Evolutionary conservation across 37 sponge, comb jelly and placozoan species (phyloP).

Genomic region (Ephydatia muelleri): DNA sequence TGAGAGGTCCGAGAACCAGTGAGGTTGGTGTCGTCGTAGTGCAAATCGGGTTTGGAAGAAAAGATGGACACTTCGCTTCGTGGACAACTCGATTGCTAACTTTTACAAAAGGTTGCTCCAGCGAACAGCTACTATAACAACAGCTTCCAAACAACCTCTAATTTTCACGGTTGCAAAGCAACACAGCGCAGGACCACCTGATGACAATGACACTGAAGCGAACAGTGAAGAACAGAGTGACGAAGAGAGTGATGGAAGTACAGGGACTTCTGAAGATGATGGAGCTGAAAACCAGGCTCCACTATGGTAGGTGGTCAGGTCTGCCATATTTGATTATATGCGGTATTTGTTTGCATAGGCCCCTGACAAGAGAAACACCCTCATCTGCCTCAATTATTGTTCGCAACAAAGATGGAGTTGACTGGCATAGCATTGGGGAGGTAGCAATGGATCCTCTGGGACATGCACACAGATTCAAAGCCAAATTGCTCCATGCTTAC

Average conservation of each 20-base stretch:
- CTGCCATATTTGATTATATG: conserved; percentile 1
- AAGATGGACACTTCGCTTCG: neutral
- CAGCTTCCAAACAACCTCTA: neutral
- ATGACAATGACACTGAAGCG: neutral
- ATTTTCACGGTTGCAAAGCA: neutral
- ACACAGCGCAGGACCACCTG: neutral
- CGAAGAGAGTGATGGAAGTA: neutral
- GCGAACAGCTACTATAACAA: neutral
- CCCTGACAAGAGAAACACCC: neutral
- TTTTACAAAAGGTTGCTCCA: neutral
- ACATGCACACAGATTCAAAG: neutral
- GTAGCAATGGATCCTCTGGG: neutral
- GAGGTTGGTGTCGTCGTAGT: neutral
- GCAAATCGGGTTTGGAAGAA: neutral
- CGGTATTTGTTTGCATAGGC: neutral
- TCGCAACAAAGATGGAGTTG: neutral
- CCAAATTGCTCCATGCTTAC: conserved; percentile 1
- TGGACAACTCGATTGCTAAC: neutral
- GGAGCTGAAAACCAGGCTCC: conserved; percentile 1
- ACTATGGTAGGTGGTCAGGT: neutral
- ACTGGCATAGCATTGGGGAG: conserved; percentile 1
- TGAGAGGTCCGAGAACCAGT: neutral
- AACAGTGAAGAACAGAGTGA: neutral
- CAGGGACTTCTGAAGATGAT: neutral
- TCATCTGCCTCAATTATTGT: neutral